phyloP scores from a whole-genome alignment of 2,113 vertebrate species.

The Odontophorus gujanensis region DNA sequence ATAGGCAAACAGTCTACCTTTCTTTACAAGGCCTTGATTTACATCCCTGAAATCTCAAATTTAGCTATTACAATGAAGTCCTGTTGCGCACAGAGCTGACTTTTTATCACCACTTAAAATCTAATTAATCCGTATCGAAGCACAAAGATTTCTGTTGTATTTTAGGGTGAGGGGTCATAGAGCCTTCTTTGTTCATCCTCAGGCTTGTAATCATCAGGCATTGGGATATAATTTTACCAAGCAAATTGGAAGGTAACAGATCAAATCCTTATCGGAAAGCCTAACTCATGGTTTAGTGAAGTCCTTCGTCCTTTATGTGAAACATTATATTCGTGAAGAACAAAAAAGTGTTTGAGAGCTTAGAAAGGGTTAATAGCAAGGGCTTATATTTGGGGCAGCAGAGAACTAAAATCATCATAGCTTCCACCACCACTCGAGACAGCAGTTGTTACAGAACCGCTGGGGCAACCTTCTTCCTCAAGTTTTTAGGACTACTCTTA shows the following conservation, averaged over 20 bases:
- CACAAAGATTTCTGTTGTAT: slow-evolving; percentile 89
- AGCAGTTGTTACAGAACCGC: slow-evolving; percentile 30
- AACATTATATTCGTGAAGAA: slow-evolving; percentile 79
- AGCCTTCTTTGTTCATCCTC: slow-evolving; percentile 85
- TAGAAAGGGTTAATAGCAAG: slow-evolving; percentile 73
- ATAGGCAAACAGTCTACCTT: slow-evolving; percentile 81
- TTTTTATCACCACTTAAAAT: slow-evolving; percentile 88
- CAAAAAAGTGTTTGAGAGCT: slow-evolving; percentile 78
- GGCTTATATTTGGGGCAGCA: slow-evolving; percentile 78
- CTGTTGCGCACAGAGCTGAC: slow-evolving; percentile 81
- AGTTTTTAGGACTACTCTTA: neutral
- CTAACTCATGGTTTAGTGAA: slow-evolving; percentile 79
- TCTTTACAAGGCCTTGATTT: slow-evolving; percentile 80
- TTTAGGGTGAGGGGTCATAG: slow-evolving; percentile 90
- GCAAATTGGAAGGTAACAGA: slow-evolving; percentile 84
- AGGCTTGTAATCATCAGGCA: slow-evolving; percentile 79
- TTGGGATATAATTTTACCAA: slow-evolving; percentile 87
- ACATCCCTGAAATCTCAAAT: slow-evolving; percentile 82
- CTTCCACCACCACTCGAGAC: slow-evolving; percentile 33
- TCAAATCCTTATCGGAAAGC: slow-evolving; percentile 84
- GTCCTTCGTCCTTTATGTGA: slow-evolving; percentile 79
- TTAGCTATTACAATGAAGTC: slow-evolving; percentile 83
- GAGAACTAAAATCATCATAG: slow-evolving; percentile 48
- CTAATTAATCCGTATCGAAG: slow-evolving; percentile 88
- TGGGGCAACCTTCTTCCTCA: neutral